A percentile compares a stretch with the other conserved stretches of the same genome.
phyloP scores from a whole-genome alignment of 1,140 invertebrate genomes.

The Helicoverpa zea region DNA sequence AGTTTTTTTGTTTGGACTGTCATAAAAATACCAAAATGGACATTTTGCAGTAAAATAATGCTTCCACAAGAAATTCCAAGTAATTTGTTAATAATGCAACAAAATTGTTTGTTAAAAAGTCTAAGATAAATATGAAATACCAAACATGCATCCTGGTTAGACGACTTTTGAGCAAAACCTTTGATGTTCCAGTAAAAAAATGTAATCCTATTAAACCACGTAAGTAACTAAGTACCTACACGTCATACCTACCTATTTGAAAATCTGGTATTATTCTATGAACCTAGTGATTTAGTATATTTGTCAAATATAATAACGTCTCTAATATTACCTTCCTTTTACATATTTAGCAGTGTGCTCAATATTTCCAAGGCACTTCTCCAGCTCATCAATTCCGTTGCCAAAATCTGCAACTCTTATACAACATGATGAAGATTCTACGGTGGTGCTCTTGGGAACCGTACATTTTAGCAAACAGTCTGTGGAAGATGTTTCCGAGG shows the following conservation, averaged over 20 bases:
- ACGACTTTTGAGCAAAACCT: constrained; percentile 47
- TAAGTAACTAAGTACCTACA: not conserved
- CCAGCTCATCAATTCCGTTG: constrained; percentile 48
- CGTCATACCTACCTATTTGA: not conserved
- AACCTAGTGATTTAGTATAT: no score
- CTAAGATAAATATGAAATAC: constrained; percentile 69
- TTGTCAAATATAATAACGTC: no score
- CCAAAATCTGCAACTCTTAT: constrained; percentile 73
- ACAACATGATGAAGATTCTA: constrained; percentile 72
- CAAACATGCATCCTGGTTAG: constrained; percentile 61
- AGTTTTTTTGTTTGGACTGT: not conserved
- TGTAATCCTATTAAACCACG: not conserved
- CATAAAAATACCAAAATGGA: constrained; percentile 1
- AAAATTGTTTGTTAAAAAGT: constrained; percentile 52
- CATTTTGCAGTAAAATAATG: constrained; percentile 14
- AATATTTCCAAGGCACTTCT: constrained; percentile 45
- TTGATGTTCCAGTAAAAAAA: constrained; percentile 33
- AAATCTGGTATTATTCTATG: no score
- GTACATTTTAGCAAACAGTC: constrained; percentile 97
- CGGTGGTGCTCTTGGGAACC: constrained; percentile 93
- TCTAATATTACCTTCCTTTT: not conserved
- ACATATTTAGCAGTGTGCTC: constrained; percentile 50
- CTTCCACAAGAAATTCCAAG: not conserved
- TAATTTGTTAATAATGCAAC: constrained; percentile 42
- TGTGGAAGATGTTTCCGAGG: constrained; percentile 95